phyloP scores from a whole-genome alignment of 1,140 invertebrate genomes.

The Drosophila repletoides region DNA sequence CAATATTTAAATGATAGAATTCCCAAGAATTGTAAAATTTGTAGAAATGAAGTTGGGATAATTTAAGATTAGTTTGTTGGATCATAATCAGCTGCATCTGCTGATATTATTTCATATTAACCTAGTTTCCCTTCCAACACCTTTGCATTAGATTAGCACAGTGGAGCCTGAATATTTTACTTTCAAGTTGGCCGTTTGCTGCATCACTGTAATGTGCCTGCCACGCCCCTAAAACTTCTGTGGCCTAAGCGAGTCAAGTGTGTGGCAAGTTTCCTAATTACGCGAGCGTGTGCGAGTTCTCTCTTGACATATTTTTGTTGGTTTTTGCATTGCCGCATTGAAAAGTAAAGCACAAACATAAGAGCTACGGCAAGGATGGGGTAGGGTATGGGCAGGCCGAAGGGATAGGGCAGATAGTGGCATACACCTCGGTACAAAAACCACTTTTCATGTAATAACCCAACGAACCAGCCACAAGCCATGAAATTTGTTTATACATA shows the following conservation, averaged over 20 bases:
- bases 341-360: constrained; percentile 43
- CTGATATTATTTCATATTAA: constrained; percentile 16
- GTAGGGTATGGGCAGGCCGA: background rate
- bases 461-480: constrained; percentile 32
- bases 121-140: constrained; percentile 36
- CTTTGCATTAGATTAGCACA: constrained; percentile 21
- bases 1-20: too few species aligned
- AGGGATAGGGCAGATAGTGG: constrained; percentile 11
- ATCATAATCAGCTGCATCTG: too few species aligned
- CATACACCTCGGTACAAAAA: too few species aligned
- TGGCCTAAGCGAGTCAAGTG: constrained; percentile 60
- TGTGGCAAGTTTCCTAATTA: constrained; percentile 74
- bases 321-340: constrained; percentile 32
- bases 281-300: constrained; percentile 51
- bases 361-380: background rate
- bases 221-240: background rate
- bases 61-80: too few species aligned
- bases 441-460: constrained; percentile 36
- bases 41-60: too few species aligned
- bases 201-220: constrained; percentile 14
- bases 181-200: constrained; percentile 31
- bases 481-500: constrained; percentile 37
- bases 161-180: constrained; percentile 29
- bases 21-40: too few species aligned
- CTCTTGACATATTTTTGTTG: constrained; percentile 63